Evolutionary conservation across 2,113 vertebrate genomes (phyloP), one percentile per base, ranked within the genome.

Genomic region (Podocnemis expansa): DNA sequence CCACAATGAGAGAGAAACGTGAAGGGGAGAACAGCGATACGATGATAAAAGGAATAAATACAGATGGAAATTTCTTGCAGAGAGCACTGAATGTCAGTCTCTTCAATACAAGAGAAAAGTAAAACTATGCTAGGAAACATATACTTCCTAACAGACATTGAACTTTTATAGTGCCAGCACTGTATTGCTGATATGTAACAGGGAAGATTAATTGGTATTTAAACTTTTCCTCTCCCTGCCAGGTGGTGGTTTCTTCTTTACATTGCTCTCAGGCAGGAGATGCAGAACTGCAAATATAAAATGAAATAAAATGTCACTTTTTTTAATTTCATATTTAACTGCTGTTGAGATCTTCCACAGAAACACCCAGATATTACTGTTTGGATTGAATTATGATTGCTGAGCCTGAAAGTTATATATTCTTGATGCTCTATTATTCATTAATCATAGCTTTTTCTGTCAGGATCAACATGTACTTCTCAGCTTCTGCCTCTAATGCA

Each of bases 391-490:
- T 97, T 95, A 96, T 10, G 75, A 90, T 91, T 96, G 93, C 95
- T 90, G 91, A 89, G 0, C 96, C 95, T 97, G 96, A 4, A 95
- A 95, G 96, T 95, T 97, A 95, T 96, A 90, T 96, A 95, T 97
- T 92, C 90, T 96, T 45, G 51, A 85, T 90, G 80, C 94, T 97
- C 96, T 89, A 95, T 97, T 97, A 97, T 96, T 96, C 97, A 97
- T 97, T 96, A 96, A 95, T 90, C 38, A 52, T 93, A 95, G 97
- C 94, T 97, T 97, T 95, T 63, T 88, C 97, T 96, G 96, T 97
- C 96, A 96, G 88, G 96, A 97, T 95, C 97, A 96, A 97, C 97
- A 96, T 96, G 95, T 90, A 95, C 90, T 92, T 97, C 94, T 97
- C 96, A 95, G 94, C 96, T 97, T 95, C 95, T 94, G 86, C 91